Evolutionary conservation across 1,140 invertebrate species (phyloP).

Genomic region (Aphelinus atriplicis): DNA sequence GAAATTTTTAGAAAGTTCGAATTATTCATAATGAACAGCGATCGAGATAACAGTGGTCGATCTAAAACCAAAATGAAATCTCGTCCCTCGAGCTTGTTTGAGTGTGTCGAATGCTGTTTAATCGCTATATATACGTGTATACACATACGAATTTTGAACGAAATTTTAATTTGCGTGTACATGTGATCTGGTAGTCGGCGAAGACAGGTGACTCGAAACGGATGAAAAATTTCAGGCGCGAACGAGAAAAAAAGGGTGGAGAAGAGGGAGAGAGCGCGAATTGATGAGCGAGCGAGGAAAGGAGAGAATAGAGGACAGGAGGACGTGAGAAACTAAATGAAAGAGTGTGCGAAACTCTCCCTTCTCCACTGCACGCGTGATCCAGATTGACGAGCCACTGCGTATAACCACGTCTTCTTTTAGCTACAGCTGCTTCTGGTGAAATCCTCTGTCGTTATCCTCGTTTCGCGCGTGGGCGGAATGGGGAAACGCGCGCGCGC

Average conservation of each 20-base stretch:
- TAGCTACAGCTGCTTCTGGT: background rate
- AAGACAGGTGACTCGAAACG: background rate
- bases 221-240: constrained; percentile 9
- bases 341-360: constrained; percentile 9
- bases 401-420: constrained; percentile 15
- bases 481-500: too few species aligned
- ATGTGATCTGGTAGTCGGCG: too few species aligned
- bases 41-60: too few species aligned
- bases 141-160: too few species aligned
- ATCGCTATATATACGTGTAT: too few species aligned
- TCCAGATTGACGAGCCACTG: constrained; percentile 12
- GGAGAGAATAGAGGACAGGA: background rate
- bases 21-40: too few species aligned
- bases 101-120: too few species aligned
- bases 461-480: background rate
- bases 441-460: constrained; percentile 17
- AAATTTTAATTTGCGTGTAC: too few species aligned
- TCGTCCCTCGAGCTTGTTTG: too few species aligned
- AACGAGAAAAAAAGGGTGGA: background rate
- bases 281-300: background rate
- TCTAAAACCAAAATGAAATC: too few species aligned
- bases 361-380: constrained; percentile 16
- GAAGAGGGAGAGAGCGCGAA: constrained; percentile 1
- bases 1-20: too few species aligned
- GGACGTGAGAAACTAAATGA: constrained; percentile 24